Evolutionary conservation across 2,888 invertebrate species (phyloP).

Genomic region (Quadriops clusia): DNA sequence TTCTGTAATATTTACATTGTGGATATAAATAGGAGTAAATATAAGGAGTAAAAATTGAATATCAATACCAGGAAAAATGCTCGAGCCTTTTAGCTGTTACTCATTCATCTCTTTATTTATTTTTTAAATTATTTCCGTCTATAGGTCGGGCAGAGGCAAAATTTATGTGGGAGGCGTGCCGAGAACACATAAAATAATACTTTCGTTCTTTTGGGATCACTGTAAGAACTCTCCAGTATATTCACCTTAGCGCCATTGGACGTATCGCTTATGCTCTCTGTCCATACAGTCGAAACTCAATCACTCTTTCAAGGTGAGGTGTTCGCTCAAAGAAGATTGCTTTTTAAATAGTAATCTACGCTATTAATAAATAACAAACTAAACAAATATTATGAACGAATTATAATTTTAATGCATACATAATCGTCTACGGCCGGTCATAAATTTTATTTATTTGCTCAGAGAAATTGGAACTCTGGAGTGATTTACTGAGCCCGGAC

Average conservation of each 20-base stretch:
- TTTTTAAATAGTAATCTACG: conserved; percentile 29
- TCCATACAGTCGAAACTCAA: conserved; percentile 5
- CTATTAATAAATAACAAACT: conserved; percentile 34
- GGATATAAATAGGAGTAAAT: too few species aligned
- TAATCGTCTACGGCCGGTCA: conserved; percentile 25
- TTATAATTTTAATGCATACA: conserved; percentile 36
- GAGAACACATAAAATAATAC: conserved; percentile 24
- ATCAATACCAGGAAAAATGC: too few species aligned
- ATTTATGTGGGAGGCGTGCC: conserved; percentile 27
- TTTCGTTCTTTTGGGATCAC: too few species aligned
- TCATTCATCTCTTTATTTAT: too few species aligned
- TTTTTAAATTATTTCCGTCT: too few species aligned
- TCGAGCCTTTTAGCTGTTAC: too few species aligned
- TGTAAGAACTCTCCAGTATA: conserved; percentile 12
- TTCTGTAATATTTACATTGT: too few species aligned
- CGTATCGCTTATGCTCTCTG: conserved; percentile 2
- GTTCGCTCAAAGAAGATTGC: conserved; percentile 24
- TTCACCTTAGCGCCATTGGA: conserved; percentile 8
- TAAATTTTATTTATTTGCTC: conserved; percentile 31
- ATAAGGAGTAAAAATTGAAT: too few species aligned
- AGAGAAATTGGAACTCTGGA: conserved; percentile 24
- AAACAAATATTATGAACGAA: conserved; percentile 36
- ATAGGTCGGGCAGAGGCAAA: too few species aligned
- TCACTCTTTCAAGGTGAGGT: conserved; percentile 8
- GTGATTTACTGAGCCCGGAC: conserved; percentile 5